Evolutionary conservation across 2,797 vertebrate species (phyloP).

Genomic region (Meda fulgida): DNA sequence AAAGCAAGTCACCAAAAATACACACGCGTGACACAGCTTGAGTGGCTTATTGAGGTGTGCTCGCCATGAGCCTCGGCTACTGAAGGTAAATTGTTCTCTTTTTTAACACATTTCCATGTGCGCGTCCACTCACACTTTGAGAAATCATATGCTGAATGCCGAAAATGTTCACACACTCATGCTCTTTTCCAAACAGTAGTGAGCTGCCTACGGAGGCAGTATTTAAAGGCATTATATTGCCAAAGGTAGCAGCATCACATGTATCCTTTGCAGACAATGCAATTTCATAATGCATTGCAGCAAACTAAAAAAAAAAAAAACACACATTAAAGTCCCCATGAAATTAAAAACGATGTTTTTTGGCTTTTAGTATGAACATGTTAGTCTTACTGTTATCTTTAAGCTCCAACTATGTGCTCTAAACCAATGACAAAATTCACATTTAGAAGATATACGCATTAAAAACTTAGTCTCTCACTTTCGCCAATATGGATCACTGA

Average conservation of each 20-base stretch:
- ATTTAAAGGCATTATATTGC: neutral
- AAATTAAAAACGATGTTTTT: no score
- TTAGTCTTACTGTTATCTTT: no score
- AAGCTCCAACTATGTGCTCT: no score
- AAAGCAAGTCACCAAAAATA: conserved; percentile 25
- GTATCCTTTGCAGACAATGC: neutral
- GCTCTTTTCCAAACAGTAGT: neutral
- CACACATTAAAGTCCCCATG: no score
- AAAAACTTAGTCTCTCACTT: no score
- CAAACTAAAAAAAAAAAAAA: neutral
- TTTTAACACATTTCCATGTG: neutral
- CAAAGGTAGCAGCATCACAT: conserved; percentile 5
- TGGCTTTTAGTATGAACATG: no score
- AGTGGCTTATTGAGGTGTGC: conserved; percentile 18
- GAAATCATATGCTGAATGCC: neutral
- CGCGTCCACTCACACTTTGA: neutral
- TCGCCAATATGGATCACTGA: no score
- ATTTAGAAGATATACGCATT: no score
- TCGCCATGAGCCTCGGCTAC: neutral
- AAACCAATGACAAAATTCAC: no score
- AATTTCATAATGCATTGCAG: neutral
- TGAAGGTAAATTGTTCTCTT: conserved; percentile 16
- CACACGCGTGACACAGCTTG: conserved; percentile 2
- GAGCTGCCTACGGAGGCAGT: neutral
- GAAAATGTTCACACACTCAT: conserved; percentile 31